These are phyloP conservation scores for Pocillopora grandis DNA, from an alignment of 92 coral and sea anemone genomes.

Conservation along the genomic window DNA sequence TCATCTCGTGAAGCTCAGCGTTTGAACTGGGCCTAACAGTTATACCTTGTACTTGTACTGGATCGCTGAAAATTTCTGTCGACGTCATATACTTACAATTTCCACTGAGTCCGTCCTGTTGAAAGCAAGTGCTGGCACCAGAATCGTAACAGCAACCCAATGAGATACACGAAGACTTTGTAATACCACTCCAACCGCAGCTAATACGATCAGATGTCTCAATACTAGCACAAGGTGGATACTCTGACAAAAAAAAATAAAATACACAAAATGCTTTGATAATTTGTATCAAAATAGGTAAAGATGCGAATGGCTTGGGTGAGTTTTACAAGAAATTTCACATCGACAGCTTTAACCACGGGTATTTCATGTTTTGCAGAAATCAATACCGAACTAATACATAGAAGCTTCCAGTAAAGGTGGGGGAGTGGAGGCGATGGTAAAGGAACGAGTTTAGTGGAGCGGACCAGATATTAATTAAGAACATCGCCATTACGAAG, in stretches of 20 bases:
- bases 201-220: constrained; percentile 2
- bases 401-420: too few species aligned
- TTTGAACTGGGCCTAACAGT: too few species aligned
- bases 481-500: too few species aligned
- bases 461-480: too few species aligned
- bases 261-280: background rate
- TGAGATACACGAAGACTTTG: background rate
- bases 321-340: too few species aligned
- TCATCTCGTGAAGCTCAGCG: too few species aligned
- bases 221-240: constrained; percentile 17
- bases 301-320: too few species aligned
- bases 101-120: constrained; percentile 33
- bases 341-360: background rate
- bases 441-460: too few species aligned
- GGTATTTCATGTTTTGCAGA: background rate
- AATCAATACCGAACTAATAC: too few species aligned
- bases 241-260: background rate
- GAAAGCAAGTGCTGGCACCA: constrained; percentile 23
- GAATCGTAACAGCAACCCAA: constrained; percentile 42
- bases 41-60: background rate
- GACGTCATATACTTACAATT: constrained; percentile 25
- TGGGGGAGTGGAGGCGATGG: too few species aligned
- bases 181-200: constrained; percentile 35
- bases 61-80: background rate
- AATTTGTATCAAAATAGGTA: background rate